Evolutionary conservation across 2,888 invertebrate species (phyloP).

Genomic region (Hipparchia semele): DNA sequence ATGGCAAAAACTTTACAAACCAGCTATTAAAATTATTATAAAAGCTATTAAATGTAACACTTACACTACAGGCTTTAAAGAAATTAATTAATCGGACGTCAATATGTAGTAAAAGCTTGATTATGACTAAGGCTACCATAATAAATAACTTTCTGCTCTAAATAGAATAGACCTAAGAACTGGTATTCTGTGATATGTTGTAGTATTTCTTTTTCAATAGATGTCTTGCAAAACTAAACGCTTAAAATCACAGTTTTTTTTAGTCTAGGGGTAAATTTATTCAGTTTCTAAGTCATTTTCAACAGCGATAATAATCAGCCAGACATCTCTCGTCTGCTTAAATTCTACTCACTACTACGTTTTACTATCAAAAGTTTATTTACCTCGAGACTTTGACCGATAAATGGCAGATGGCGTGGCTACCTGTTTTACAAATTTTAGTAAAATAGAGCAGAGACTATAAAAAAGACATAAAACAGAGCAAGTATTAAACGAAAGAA

Average conservation of each 20-base stretch:
- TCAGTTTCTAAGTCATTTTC: conserved; percentile 11
- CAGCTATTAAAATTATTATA: conserved; percentile 4
- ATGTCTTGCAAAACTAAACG: neutral
- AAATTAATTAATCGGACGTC: neutral
- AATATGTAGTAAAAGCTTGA: neutral
- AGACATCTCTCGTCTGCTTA: conserved; percentile 19
- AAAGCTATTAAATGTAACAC: neutral
- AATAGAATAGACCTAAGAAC: too few relatives aligned
- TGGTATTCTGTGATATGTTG: too few relatives aligned
- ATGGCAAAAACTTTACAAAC: neutral
- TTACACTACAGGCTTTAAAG: neutral
- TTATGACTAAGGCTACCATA: too few relatives aligned
- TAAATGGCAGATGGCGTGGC: conserved; percentile 30
- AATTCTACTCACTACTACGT: conserved; percentile 14
- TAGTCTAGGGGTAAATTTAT: conserved; percentile 1
- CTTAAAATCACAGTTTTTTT: conserved; percentile 3
- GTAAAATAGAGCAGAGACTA: conserved; percentile 19
- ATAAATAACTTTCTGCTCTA: too few relatives aligned
- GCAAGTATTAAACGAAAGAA: conserved; percentile 13
- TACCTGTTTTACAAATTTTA: conserved; percentile 36
- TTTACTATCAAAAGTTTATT: conserved; percentile 25
- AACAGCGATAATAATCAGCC: conserved; percentile 16
- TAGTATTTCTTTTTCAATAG: too few relatives aligned
- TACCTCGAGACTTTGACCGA: conserved; percentile 30
- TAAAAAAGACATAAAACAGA: conserved; percentile 19